Evolutionary conservation across 2,797 vertebrate genomes (phyloP), one percentile per base, ranked within the genome.

Genomic region (Caiman crocodilus): DNA sequence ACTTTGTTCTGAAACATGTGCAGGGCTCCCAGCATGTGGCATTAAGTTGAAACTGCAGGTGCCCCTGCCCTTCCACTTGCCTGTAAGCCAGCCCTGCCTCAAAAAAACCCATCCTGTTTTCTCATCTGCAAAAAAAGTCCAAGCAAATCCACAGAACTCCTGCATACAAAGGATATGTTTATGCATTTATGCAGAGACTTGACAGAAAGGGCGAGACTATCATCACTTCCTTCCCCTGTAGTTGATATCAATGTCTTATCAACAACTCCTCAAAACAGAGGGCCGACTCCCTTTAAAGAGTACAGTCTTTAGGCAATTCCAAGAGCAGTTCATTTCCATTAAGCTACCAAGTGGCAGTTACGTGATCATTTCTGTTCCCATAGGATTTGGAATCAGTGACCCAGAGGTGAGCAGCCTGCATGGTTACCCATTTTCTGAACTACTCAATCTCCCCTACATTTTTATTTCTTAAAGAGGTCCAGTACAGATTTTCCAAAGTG

Each of bases 261-360:
- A 35, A 35, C 20, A 6, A 2, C 67, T 6, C 25, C 16, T 4
- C 2, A 1, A 0, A 1, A 28, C 1, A 5, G 21, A 81, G 88
- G 16, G 35, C 35, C 35, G 35, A 35, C 35, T 35, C 21, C 21
- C 42, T 14, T 60, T 32, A 25, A 71, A 79, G 20, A 8, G 57
- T 2, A 0, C 35, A 1, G 0, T 26, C 28, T 63, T 25, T 76
- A 13, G 0, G 1, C 6, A 28, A 35, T 0, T 1, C 82, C 42
- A 30, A 85, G 64, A 76, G 83, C 25, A 50, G 60, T 67, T 82
- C 26, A 2, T 57, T 84, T 74, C 56, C 57, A 0, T 42, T 2
- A 0, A 3, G 55, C 25, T 79, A 67, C 61, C 13, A 0, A 6
- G 17, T 15, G 4, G 56, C 75, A 65, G 8, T 32, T 25, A 28